Percentiles rank a stretch among this genome's conserved stretches.
These are phyloP conservation scores for Pimpla rufipes DNA, from an alignment of 2,888 invertebrate species.

Conservation along the genomic window DNA sequence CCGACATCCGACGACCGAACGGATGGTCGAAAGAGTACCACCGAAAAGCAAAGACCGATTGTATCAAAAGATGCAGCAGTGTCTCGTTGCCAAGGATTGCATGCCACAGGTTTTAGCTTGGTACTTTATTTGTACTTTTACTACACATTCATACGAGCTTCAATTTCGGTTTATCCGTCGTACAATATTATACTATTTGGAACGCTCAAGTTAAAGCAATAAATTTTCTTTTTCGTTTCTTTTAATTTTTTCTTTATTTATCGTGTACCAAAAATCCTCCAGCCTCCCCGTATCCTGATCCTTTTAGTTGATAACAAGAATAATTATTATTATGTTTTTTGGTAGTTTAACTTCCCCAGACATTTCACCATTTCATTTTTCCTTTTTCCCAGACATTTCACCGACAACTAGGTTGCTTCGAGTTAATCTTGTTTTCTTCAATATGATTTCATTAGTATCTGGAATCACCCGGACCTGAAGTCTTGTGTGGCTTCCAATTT, in stretches of 20 bases:
- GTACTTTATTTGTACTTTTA: not conserved
- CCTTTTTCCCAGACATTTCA: no score
- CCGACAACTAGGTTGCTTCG: no score
- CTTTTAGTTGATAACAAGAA: not conserved
- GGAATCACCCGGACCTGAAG: no score
- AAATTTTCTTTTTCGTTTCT: not conserved
- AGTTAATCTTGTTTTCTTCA: no score
- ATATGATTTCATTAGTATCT: no score
- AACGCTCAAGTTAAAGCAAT: not conserved
- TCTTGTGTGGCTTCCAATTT: no score
- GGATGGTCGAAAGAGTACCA: not conserved
- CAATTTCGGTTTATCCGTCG: not conserved
- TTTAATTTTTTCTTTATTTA: not conserved
- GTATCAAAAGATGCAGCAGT: not conserved
- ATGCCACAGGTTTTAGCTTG: not conserved
- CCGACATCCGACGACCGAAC: not conserved
- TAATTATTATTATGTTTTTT: no score
- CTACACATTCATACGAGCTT: not conserved
- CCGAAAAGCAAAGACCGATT: conserved; percentile 1
- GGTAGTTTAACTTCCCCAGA: no score
- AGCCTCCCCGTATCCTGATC: not conserved
- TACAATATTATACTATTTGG: not conserved
- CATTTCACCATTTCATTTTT: no score
- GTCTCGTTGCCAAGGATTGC: not conserved
- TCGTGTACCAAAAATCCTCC: not conserved